Conservation (phyloP, 1,140 invertebrate species). For the Zaprionus nigranus region DNA sequence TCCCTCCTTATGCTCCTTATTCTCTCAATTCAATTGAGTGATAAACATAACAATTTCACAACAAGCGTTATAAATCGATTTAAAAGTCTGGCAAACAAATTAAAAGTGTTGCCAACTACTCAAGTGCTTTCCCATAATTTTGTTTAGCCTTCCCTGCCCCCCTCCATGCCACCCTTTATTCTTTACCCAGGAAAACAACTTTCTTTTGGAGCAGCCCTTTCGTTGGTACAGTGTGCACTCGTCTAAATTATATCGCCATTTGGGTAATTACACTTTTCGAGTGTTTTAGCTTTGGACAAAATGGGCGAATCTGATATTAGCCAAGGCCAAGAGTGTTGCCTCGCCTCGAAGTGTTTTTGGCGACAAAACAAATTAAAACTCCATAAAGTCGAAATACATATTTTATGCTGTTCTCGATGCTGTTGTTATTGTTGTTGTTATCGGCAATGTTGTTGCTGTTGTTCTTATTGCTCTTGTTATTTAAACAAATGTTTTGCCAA, state of each 20-base stretch:
- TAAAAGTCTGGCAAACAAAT: slow-evolving; percentile 13
- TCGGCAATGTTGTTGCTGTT: slow-evolving; percentile 45
- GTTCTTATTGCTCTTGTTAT: slow-evolving; percentile 57
- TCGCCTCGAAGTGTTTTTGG: slow-evolving; percentile 59
- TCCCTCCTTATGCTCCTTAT: not conserved
- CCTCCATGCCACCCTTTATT: not conserved
- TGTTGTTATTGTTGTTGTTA: slow-evolving; percentile 38
- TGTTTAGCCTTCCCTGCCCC: not conserved
- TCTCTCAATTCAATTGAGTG: not conserved
- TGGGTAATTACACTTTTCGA: slow-evolving; percentile 81
- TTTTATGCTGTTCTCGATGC: slow-evolving; percentile 64
- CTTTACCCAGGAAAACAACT: not conserved
- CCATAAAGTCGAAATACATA: slow-evolving; percentile 78
- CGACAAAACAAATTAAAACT: slow-evolving; percentile 83
- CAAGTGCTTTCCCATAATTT: slow-evolving; percentile 18
- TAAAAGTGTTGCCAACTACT: slow-evolving; percentile 19
- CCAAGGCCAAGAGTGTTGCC: slow-evolving; percentile 32
- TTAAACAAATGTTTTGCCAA: slow-evolving; percentile 78
- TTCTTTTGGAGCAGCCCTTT: slow-evolving; percentile 55
- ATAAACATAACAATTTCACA: slow-evolving; percentile 2
- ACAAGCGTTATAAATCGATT: slow-evolving; percentile 7
- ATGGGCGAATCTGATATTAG: slow-evolving; percentile 66
- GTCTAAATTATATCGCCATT: slow-evolving; percentile 81
- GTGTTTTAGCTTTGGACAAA: slow-evolving; percentile 65
- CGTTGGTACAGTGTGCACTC: slow-evolving; percentile 17